Conservation (phyloP, 2,888 invertebrate genomes). For the Torymus texanus region DNA sequence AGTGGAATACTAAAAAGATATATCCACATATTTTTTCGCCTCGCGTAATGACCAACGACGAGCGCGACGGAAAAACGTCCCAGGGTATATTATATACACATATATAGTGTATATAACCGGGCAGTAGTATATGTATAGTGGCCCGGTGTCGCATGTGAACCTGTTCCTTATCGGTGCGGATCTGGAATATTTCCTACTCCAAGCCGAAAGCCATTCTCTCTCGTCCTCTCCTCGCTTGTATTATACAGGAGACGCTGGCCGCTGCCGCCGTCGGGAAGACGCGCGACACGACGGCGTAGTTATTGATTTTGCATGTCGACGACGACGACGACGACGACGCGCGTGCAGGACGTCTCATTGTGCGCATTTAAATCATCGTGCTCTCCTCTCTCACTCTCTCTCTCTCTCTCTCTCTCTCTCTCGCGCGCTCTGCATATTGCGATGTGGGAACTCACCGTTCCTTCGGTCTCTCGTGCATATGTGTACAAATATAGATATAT, state of each 20-base stretch:
- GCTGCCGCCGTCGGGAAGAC: constrained; percentile 16
- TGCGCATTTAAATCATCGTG: constrained; percentile 46
- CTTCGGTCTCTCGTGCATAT: background rate
- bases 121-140: too few relatives aligned
- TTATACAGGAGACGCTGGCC: constrained; percentile 17
- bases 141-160: constrained; percentile 19
- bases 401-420: background rate
- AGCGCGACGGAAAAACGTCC: too few relatives aligned
- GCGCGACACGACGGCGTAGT: constrained; percentile 11
- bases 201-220: constrained; percentile 23
- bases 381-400: background rate
- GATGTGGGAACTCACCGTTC: constrained; percentile 7
- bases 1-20: constrained; percentile 7
- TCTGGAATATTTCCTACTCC: constrained; percentile 44
- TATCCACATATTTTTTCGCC: background rate
- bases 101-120: too few relatives aligned
- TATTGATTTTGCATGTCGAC: constrained; percentile 47
- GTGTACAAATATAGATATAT: too few relatives aligned
- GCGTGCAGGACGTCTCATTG: constrained; percentile 36
- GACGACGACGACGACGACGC: constrained; percentile 25
- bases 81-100: too few relatives aligned
- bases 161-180: constrained; percentile 45
- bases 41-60: too few relatives aligned
- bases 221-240: constrained; percentile 8
- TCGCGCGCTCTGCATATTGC: background rate